phyloP scores from a whole-genome alignment of 2,888 invertebrate species.

The Acanthoscelides obtectus region DNA sequence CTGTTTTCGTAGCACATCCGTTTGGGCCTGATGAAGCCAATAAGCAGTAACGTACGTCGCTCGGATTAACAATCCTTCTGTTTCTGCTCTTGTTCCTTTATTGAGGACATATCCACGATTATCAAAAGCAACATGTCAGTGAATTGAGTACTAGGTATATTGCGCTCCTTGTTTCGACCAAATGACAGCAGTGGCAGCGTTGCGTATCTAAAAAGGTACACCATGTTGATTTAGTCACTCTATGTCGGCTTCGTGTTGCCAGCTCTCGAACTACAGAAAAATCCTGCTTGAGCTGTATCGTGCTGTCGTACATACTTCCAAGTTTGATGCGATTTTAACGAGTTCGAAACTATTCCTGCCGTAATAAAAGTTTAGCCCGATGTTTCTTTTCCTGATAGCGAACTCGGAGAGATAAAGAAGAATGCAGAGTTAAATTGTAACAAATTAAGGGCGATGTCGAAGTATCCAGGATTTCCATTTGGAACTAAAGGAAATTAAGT shows the following conservation, averaged over 20 bases:
- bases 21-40: too few relatives aligned
- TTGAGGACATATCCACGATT: too few relatives aligned
- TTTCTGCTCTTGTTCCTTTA: too few relatives aligned
- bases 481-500: neutral
- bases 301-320: neutral
- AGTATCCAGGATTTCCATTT: neutral
- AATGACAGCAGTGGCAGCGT: too few relatives aligned
- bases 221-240: too few relatives aligned
- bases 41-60: too few relatives aligned
- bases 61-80: too few relatives aligned
- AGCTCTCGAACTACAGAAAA: neutral
- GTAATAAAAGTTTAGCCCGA: neutral
- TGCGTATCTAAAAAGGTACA: too few relatives aligned
- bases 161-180: too few relatives aligned
- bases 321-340: neutral
- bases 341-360: neutral
- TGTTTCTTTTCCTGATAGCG: neutral
- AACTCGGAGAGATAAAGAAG: neutral
- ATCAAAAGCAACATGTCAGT: too few relatives aligned
- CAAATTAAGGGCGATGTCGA: neutral
- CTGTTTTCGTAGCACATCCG: too few relatives aligned
- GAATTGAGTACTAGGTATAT: too few relatives aligned
- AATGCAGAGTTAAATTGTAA: neutral
- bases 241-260: neutral
- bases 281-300: neutral